Conservation (phyloP, 2,113 vertebrate genomes). For the Gasterosteus aculeatus region DNA sequence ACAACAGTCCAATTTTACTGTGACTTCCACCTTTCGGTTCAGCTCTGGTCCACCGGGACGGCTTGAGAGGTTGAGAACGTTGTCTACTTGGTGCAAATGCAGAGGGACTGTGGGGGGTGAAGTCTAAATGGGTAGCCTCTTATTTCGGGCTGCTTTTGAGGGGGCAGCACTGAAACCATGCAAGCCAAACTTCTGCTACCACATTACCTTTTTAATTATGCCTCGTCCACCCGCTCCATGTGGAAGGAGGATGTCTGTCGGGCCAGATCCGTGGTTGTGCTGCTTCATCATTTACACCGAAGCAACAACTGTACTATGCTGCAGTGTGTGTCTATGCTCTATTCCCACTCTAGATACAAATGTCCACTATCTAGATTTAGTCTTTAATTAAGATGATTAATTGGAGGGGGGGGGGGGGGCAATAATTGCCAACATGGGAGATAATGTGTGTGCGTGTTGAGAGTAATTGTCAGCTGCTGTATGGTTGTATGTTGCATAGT, state of each 20-base stretch:
- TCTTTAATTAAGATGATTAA: conserved; percentile 20
- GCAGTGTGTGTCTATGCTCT: conserved; percentile 15
- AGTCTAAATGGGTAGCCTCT: conserved; percentile 62
- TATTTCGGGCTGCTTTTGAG: conserved; percentile 42
- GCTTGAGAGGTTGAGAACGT: neutral
- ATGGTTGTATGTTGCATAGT: no score
- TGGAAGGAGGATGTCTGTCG: conserved; percentile 30
- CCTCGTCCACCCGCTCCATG: conserved; percentile 37
- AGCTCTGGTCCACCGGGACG: neutral
- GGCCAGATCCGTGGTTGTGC: conserved; percentile 32
- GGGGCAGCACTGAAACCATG: conserved; percentile 24
- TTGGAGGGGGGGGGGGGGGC: neutral
- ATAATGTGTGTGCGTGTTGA: neutral
- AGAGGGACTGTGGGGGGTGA: conserved; percentile 33
- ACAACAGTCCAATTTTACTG: conserved; percentile 76
- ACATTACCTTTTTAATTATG: conserved; percentile 62
- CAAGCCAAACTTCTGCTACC: conserved; percentile 32
- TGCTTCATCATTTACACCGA: conserved; percentile 54
- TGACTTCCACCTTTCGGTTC: conserved; percentile 65
- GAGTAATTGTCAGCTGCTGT: no score
- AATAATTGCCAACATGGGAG: neutral
- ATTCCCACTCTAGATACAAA: conserved; percentile 5
- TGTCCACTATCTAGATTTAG: neutral
- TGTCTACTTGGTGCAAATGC: conserved; percentile 35
- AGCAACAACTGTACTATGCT: conserved; percentile 26